Conservation (phyloP, 2,797 vertebrate genomes). For the Caiman crocodilus region DNA sequence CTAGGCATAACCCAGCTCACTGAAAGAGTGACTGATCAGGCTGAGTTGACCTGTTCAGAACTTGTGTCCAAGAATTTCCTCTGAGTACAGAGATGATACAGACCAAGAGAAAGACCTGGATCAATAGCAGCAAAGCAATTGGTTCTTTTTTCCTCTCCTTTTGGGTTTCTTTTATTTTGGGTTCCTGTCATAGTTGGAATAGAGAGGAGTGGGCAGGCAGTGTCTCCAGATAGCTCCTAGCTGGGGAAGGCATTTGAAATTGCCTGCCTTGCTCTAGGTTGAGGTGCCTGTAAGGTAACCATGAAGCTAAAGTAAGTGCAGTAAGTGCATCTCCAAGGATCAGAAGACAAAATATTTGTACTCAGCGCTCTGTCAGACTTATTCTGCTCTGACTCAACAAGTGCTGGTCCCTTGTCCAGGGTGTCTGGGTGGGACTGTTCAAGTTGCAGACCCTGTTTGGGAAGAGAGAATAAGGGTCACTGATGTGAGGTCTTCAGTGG, state of each 20-base stretch:
- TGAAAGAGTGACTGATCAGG: background rate
- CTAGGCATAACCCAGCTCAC: rapidly evolving
- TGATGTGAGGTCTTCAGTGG: rapidly evolving
- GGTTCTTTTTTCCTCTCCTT: background rate
- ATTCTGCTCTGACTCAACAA: background rate
- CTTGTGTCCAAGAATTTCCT: background rate
- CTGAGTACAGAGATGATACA: background rate
- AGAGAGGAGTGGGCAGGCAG: background rate
- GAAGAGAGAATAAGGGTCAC: background rate
- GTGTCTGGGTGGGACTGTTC: background rate
- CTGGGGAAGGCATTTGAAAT: background rate
- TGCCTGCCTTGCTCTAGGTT: background rate
- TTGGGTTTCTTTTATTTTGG: no score
- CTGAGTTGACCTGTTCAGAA: background rate
- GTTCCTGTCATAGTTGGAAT: background rate
- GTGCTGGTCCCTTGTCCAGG: background rate
- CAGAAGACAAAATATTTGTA: background rate
- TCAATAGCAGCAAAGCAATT: background rate
- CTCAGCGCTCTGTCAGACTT: background rate
- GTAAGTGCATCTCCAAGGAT: background rate
- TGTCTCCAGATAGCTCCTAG: background rate
- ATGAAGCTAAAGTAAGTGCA: background rate
- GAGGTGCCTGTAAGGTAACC: background rate
- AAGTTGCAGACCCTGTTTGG: background rate
- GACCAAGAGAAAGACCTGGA: background rate